Conservation (phyloP, 92 coral and sea anemone species). For the Galaxea fascicularis region DNA sequence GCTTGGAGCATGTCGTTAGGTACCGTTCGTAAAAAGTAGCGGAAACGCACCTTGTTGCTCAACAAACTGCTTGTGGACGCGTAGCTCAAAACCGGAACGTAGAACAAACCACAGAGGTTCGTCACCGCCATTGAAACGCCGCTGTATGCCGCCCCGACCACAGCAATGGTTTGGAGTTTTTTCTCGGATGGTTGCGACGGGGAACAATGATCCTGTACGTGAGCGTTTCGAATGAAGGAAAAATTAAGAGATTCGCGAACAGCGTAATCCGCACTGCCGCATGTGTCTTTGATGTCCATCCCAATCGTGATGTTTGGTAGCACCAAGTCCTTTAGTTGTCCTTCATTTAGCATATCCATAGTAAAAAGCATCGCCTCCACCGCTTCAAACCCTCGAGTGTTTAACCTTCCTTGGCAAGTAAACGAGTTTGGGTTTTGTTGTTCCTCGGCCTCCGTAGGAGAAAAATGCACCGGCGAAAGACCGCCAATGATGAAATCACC, state of each 20-base stretch:
- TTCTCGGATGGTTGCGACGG: conserved; percentile 4
- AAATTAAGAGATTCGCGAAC: conserved; percentile 90
- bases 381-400: conserved; percentile 89
- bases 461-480: conserved; percentile 88
- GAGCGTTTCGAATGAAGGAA: conserved; percentile 80
- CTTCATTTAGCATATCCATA: conserved; percentile 89
- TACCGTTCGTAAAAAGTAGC: conserved; percentile 82
- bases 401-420: conserved; percentile 75
- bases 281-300: conserved; percentile 89
- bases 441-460: conserved; percentile 80
- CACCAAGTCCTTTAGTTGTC: conserved; percentile 69
- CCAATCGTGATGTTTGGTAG: conserved; percentile 90
- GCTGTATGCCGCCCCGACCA: conserved; percentile 88
- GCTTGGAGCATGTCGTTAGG: conserved; percentile 90
- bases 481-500: conserved; percentile 93
- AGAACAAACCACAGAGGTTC: conserved; percentile 83
- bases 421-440: conserved; percentile 68
- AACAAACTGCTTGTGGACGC: conserved; percentile 86
- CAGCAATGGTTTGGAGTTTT: conserved; percentile 73
- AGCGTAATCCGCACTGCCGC: conserved; percentile 86
- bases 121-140: conserved; percentile 94
- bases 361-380: conserved; percentile 91
- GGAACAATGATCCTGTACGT: conserved; percentile 67
- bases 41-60: conserved; percentile 81
- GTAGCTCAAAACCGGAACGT: conserved; percentile 85